Evolutionary conservation across 2,888 invertebrate genomes (phyloP), one percentile per base, ranked within the genome.

Genomic region (Hypolimnas misippus): DNA sequence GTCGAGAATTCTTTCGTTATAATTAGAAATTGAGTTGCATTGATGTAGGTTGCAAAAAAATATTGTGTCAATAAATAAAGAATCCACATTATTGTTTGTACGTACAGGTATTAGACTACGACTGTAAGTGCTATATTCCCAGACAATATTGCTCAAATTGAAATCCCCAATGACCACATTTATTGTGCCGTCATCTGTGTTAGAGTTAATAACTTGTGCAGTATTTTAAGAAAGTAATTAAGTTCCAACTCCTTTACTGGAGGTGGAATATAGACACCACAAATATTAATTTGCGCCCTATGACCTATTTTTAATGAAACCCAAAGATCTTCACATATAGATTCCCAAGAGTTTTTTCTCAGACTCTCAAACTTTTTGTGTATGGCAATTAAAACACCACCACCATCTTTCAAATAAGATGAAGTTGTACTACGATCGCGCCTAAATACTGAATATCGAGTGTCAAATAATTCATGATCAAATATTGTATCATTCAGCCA

Each of bases 291-390:
- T 29, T 14, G 16, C 1, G 19, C 5, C 1, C 12, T 21, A 6
- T 50, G 21, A 50, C 14, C 14, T 25, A 29, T 25, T 50, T 29
- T 50, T 10, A 50, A 29, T 19, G 50, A 14, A 6, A 50, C 14
- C 29, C 50, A 50, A 16, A 50, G 50, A 50, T 50, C 50, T 21
- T 50, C 50, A 50, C 50, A 50, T 12, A 14, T 8, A 29, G 50
- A 50, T 25, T 29, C 50, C 50, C 29, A 50, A 19, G 21, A 25
- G 50, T 50, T 14, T 50, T 35, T 35, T 35, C 35, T 35, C 10
- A 35, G n/a, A 35, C 10, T 50, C 50, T 50, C n/a, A 50, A 25
- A 21, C 29, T 29, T 29, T 21, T 50, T 29, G 25, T 31, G 3
- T 21, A 31, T 38, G 38, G 38, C 14, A 14, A 38, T 38, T 38